Base-by-base conservation (phyloP, 2,888 invertebrate genomes). In the Agrochola circellaris region DNA sequence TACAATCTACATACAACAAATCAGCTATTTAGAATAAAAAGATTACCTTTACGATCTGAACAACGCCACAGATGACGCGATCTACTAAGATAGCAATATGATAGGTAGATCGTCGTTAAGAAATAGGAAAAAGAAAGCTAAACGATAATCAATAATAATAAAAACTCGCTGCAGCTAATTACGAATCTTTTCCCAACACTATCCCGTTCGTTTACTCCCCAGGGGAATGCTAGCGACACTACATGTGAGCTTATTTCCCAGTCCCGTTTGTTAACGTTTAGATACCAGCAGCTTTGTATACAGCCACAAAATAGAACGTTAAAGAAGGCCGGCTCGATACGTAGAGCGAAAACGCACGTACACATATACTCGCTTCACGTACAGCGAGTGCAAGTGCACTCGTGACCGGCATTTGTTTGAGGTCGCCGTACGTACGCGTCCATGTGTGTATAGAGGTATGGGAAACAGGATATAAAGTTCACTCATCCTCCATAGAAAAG, bases 241-340 rank as follows among this genome's bases (percentile, higher is more conserved):
- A 79, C 82, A 82, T 81, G 81, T 84, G 83, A 88, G 86, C 86
- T 90, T 89, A 90, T 88, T 89, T 84, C 84, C 82, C 81, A 82
- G 77, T 79, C 83, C 78, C 85, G 83, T 89, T 84, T 79, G 87
- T 83, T 87, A 86, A 87, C 81, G 86, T 81, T 87, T 80, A 86
- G 82, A 85, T 88, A 87, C 82, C 80, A 76, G 68, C 66, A 74
- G 75, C 77, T 80, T 79, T 81, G 81, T 83, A 85, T 84, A 83
- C 80, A 58, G 62, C 38, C 15, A 82, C 54, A 6, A 0, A 56
- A 23, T 48, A 56, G 11, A 13, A 15, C 8, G 11, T 0, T 13
- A 20, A 26, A 82, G 61, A 82, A 81, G 45, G 8, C 0, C 9
- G 9, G 3, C 15, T 74, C 0, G 1, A 15, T n/a, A 20, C 17